Evolutionary conservation across 2,113 vertebrate genomes (phyloP), one percentile per base, ranked within the genome.

Genomic region (Isichthys henryi): DNA sequence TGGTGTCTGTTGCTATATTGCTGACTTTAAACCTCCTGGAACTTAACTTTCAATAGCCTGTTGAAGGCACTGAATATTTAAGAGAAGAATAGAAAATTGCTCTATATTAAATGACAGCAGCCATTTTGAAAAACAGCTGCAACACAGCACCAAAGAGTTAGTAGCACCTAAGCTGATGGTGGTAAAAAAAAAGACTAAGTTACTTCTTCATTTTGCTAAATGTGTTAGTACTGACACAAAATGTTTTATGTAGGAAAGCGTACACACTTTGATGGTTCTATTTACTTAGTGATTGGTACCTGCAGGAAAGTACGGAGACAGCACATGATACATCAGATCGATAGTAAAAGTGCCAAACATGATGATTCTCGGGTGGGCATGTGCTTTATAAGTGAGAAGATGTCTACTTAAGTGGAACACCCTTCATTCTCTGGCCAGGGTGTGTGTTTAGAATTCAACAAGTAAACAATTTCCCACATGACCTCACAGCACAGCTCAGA

Each of bases 111-210:
- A 15, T 46, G 88, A 58, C 80, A 62, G 53, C 52, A 84, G 52
- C 74, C 49, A 77, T 89, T 89, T 62, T 85, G 31, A 85, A 89
- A 82, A 89, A 27, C 77, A 85, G 53, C 88, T 31, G 88, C 52
- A 89, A 46, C 53, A 85, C 77, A 89, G 88, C 80, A 89, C 80
- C 80, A 89, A 58, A 84, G 52, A 89, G 23, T 83, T 53, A 48
- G 88, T 39, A 85, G 88, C 88, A 89, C 88, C 88, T 84, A 83
- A 62, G 82, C 21, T 89, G 88, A 85, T 80, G 50, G 31, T n/a
- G n/a, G n/a, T n/a, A n/a, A 39, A 70, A 80, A 83, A 56, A 49
- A 80, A 80, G 13, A 88, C 19, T 49, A 43, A 50, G 45, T 88
- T 56, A 23, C 27, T 23, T 56, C 39, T 56, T 89, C 88, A 84